Percentiles rank a stretch among this genome's conserved stretches.
Evolutionary conservation across 2,797 vertebrate genomes (phyloP).

Genomic region (Hoplostethus mediterraneus): DNA sequence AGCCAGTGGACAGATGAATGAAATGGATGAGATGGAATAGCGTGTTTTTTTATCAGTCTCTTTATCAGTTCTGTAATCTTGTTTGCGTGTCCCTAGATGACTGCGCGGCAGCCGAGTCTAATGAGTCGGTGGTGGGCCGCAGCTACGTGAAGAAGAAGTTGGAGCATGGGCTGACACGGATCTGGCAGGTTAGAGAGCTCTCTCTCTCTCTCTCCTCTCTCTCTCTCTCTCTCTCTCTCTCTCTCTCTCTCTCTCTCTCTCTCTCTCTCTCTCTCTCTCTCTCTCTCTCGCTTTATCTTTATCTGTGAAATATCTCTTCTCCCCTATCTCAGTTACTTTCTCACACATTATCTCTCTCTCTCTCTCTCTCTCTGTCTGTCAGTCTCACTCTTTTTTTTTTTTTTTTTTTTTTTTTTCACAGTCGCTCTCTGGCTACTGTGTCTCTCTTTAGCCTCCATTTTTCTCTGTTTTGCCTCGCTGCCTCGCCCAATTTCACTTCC

Average conservation of each 20-base stretch:
- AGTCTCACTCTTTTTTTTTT: no score
- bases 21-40: neutral
- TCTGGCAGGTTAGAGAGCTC: conserved; percentile 92
- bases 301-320: neutral
- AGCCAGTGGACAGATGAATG: conserved; percentile 5
- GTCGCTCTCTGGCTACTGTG: neutral
- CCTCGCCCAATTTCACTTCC: neutral
- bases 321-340: neutral
- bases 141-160: conserved; percentile 98
- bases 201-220: neutral
- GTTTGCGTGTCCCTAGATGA: conserved; percentile 83
- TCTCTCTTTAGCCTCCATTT: neutral
- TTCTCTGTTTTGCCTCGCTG: neutral
- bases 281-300: neutral
- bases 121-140: conserved; percentile 92
- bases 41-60: conserved; percentile 1
- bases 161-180: conserved; percentile 95
- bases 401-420: neutral
- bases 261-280: neutral
- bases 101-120: conserved; percentile 77
- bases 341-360: neutral
- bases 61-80: conserved; percentile 8
- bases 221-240: neutral
- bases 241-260: neutral
- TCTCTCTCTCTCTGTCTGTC: neutral